Percentiles rank a stretch among this genome's conserved stretches.
These are phyloP conservation scores for Zaprionus tsacasi DNA, from an alignment of 1,140 invertebrate species.

Conservation along the genomic window DNA sequence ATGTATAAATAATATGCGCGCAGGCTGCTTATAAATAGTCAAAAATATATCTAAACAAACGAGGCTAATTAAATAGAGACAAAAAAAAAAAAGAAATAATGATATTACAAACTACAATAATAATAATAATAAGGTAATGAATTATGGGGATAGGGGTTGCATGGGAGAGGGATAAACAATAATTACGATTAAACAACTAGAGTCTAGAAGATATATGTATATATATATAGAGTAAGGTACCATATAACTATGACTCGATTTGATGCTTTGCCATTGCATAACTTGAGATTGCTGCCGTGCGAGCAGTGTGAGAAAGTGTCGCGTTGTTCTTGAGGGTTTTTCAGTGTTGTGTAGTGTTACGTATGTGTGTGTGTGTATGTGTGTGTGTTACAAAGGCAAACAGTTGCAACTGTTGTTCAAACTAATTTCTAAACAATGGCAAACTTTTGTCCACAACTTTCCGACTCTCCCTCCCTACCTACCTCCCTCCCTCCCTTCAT, in stretches of 20 bases:
- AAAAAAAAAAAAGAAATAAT: constrained; percentile 26
- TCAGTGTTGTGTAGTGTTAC: not conserved
- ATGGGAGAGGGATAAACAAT: constrained; percentile 20
- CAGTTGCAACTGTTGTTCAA: constrained; percentile 20
- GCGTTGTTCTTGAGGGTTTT: not conserved
- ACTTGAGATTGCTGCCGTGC: constrained; percentile 14
- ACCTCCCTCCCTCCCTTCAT: not conserved
- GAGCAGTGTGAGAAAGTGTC: constrained; percentile 27
- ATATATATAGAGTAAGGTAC: not conserved
- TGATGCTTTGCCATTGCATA: constrained; percentile 52
- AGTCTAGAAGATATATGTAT: constrained; percentile 40
- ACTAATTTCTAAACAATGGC: constrained; percentile 56
- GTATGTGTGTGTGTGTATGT: not conserved
- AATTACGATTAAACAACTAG: constrained; percentile 28
- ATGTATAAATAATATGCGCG: constrained; percentile 60
- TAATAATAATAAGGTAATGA: constrained; percentile 13
- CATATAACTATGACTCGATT: constrained; percentile 75
- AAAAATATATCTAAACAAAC: constrained; percentile 47
- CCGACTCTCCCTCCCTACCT: not conserved
- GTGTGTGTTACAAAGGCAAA: constrained; percentile 18
- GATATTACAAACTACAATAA: constrained; percentile 25
- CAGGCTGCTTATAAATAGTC: constrained; percentile 66
- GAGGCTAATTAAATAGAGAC: constrained; percentile 28
- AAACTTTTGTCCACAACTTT: constrained; percentile 40
- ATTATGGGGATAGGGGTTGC: not conserved